These are phyloP conservation scores for Centruroides vittatus DNA, from an alignment of 1,140 invertebrate species.

Conservation along the genomic window DNA sequence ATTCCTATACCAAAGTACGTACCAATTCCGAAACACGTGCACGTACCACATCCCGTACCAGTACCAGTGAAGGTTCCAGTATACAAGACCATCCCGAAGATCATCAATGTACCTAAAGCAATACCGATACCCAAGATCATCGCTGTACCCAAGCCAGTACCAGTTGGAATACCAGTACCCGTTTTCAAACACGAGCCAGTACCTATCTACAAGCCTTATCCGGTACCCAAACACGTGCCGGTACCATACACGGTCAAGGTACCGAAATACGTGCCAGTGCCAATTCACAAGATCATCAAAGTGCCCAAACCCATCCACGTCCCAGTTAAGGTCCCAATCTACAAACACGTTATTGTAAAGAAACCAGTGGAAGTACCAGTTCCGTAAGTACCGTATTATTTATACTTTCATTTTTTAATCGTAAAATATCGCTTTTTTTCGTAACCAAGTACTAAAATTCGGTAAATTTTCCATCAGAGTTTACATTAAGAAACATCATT, in stretches of 20 bases:
- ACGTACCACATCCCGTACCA: constrained; percentile 21
- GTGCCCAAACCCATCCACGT: constrained; percentile 23
- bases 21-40: constrained; percentile 20
- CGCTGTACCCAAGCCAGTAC: constrained; percentile 20
- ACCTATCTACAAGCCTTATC: constrained; percentile 21
- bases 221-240: constrained; percentile 15
- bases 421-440: not conserved
- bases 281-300: constrained; percentile 22
- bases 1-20: constrained; percentile 18
- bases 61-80: constrained; percentile 21
- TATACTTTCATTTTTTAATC: not conserved
- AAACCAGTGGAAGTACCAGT: constrained; percentile 24
- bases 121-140: constrained; percentile 23
- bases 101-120: constrained; percentile 21
- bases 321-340: constrained; percentile 23
- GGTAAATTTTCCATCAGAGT: not conserved
- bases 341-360: constrained; percentile 23
- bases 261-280: constrained; percentile 22
- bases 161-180: constrained; percentile 22
- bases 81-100: constrained; percentile 18
- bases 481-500: constrained; percentile 11
- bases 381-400: constrained; percentile 18
- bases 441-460: not conserved
- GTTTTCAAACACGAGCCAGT: constrained; percentile 21
- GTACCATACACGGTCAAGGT: constrained; percentile 22